Evolutionary conservation across 1,140 invertebrate genomes (phyloP).

Genomic region (Mycetomoellerius zeteki): DNA sequence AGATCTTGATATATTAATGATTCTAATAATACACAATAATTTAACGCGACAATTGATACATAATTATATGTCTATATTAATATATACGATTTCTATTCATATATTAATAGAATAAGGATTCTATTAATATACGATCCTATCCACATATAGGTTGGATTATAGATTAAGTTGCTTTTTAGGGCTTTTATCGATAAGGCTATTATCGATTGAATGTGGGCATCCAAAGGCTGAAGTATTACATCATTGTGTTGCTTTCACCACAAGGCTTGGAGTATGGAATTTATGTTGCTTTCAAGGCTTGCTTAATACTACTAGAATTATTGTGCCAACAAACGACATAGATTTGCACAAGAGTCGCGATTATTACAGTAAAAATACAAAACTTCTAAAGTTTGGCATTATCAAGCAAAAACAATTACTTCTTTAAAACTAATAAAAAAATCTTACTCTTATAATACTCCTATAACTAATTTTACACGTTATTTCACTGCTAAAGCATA

Average conservation of each 20-base stretch:
- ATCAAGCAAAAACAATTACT: slow-evolving; percentile 63
- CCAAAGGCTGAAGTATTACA: too few relatives aligned
- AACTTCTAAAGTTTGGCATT: slow-evolving; percentile 69
- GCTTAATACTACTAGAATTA: slow-evolving; percentile 57
- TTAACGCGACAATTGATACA: slow-evolving; percentile 63
- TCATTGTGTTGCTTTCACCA: too few relatives aligned
- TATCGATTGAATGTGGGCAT: too few relatives aligned
- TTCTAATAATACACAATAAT: slow-evolving; percentile 71
- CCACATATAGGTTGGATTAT: slow-evolving; percentile 44
- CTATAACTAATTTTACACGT: slow-evolving; percentile 56
- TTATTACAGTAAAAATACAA: slow-evolving; percentile 65
- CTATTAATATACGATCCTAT: slow-evolving; percentile 67
- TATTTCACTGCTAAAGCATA: slow-evolving; percentile 28
- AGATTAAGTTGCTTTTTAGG: too few relatives aligned
- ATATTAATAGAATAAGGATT: slow-evolving; percentile 40
- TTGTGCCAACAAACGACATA: slow-evolving; percentile 71
- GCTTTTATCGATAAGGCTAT: too few relatives aligned
- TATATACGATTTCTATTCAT: slow-evolving; percentile 17
- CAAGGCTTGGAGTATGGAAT: too few relatives aligned
- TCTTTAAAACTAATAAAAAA: slow-evolving; percentile 37
- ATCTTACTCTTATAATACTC: slow-evolving; percentile 42
- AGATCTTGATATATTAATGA: slow-evolving; percentile 72
- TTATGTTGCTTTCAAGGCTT: slow-evolving; percentile 47
- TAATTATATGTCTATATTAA: slow-evolving; percentile 54
- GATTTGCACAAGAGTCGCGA: slow-evolving; percentile 53